Base-by-base conservation (phyloP, 1,140 invertebrate species). In the Penaeus japonicus region DNA sequence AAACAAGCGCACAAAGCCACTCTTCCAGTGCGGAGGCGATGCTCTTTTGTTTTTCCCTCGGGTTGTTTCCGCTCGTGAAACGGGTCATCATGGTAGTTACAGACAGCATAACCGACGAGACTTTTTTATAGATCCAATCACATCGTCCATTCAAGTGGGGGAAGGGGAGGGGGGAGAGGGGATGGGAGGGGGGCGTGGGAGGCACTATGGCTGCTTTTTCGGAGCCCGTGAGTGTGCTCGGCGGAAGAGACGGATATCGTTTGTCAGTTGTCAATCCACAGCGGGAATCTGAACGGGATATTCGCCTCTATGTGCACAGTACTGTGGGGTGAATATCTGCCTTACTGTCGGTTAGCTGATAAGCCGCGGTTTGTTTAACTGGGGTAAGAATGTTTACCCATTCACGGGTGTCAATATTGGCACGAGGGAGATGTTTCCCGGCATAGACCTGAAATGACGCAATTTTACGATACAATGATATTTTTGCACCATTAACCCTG, bases 331-430 rank as follows among this genome's bases (percentile, higher is more conserved):
- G 65, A 73, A 30, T 73, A 30, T 73, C 65, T 73, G 24, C 24
- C 20, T 32, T 32, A 17, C n/a, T 30, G 18, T 17, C 24, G 24
- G 65, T 73, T 27, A 73, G 65, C 65, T 73, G 65, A 73, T 73
- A 73, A 73, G 65, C 65, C 65, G 27, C 65, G 65, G 65, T 73
- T 73, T 73, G 65, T 24, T 73, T 73, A 73, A 32, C 65, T 73
- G 65, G 24, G 65, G 32, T 73, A 73, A 73, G 65, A 73, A 73
- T 73, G 65, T 73, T 73, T 73, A 73, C 65, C 65, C 65, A 73
- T 73, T 32, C 65, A 73, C 65, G 65, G 65, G 65, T 73, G 65
- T 73, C 65, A 73, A 73, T 73, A 73, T 73, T 73, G 65, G 65
- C 65, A 73, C 65, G 65, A 73, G 65, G 65, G 65, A 73, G 65